phyloP scores from a whole-genome alignment of 2,113 vertebrate species.

The Silurus meridionalis region DNA sequence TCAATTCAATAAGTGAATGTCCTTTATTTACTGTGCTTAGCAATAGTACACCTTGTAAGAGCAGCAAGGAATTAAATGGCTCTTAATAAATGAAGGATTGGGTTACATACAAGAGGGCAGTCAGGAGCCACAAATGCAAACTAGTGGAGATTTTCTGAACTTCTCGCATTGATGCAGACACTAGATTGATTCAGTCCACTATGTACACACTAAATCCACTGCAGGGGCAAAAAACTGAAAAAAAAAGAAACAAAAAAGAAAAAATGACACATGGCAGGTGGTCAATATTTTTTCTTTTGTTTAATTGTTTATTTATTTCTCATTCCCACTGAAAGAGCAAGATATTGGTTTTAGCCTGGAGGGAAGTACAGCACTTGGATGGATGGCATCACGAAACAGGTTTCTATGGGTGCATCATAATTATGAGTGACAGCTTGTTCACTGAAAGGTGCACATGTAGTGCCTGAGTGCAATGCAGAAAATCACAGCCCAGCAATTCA shows the following conservation, averaged over 20 bases:
- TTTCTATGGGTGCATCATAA: conserved; percentile 37
- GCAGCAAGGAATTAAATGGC: neutral
- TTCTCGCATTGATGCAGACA: conserved; percentile 37
- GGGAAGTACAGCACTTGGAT: conserved; percentile 39
- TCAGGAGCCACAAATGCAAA: neutral
- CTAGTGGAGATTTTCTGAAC: conserved; percentile 36
- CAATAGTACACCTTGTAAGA: neutral
- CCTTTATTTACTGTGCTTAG: neutral
- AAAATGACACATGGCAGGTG: conserved; percentile 23
- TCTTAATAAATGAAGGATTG: neutral
- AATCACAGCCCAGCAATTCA: neutral
- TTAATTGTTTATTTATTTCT: conserved; percentile 57
- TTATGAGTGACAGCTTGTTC: conserved; percentile 34
- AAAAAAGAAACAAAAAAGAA: neutral
- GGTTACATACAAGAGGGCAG: neutral
- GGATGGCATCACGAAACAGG: conserved; percentile 4
- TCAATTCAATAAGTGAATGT: neutral
- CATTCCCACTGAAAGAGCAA: conserved; percentile 33
- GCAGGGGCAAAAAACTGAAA: conserved; percentile 20
- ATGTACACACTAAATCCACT: conserved; percentile 43
- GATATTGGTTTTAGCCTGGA: conserved; percentile 48
- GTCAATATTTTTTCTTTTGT: conserved; percentile 46
- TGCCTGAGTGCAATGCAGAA: neutral
- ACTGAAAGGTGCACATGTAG: conserved; percentile 19
- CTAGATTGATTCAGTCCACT: conserved; percentile 43